Evolutionary conservation across 2,113 vertebrate genomes (phyloP).

Genomic region (Indicator maculatus): DNA sequence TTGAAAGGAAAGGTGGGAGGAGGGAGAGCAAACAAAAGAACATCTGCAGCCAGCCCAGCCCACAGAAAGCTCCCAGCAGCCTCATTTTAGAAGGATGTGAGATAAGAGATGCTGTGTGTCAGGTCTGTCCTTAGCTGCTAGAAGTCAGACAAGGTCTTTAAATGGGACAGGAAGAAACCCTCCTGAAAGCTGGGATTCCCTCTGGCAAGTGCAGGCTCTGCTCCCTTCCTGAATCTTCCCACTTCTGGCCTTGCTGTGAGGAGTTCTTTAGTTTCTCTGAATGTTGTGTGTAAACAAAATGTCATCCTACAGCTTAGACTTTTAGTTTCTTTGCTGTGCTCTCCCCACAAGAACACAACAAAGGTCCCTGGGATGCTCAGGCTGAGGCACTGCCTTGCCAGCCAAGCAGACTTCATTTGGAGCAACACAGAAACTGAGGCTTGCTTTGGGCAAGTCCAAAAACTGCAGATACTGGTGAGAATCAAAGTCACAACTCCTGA

Average conservation of each 20-base stretch:
- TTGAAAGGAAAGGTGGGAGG: background rate
- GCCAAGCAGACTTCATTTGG: background rate
- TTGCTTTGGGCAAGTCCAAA: background rate
- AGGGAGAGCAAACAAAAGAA: background rate
- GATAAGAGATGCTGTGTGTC: background rate
- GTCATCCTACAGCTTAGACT: background rate
- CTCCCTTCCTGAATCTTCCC: background rate
- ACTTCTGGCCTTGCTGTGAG: background rate
- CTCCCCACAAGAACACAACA: background rate
- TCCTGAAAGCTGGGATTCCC: background rate
- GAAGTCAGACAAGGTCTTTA: background rate
- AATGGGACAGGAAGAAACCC: background rate
- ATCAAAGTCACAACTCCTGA: background rate
- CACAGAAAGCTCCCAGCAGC: background rate
- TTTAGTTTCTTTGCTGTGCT: background rate
- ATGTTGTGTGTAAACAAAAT: background rate
- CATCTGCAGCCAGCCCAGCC: background rate
- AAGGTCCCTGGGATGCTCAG: background rate
- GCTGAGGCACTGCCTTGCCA: background rate
- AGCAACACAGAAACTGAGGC: background rate
- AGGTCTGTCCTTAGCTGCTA: background rate
- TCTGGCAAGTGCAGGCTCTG: background rate
- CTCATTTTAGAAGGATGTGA: background rate
- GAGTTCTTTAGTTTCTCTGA: background rate
- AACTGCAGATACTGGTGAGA: background rate